Conservation (phyloP, 2,797 vertebrate genomes). For the Thaleichthys pacificus region DNA sequence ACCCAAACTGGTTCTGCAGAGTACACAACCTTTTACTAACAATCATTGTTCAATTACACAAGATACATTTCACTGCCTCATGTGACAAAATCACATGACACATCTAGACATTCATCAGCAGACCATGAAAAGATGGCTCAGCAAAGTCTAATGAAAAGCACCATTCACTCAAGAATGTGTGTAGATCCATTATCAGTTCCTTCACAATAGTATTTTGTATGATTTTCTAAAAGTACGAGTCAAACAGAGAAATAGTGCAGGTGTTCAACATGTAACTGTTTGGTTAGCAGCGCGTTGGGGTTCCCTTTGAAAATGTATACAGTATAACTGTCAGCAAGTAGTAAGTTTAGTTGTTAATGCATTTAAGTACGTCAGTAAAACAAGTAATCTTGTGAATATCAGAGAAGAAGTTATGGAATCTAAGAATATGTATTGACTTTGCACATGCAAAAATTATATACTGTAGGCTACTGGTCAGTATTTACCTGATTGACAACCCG, state of each 20-base stretch:
- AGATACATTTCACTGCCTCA: background rate
- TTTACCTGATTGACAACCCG: no score
- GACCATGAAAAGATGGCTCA: conserved; percentile 21
- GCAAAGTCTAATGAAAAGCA: conserved; percentile 15
- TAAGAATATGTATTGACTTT: no score
- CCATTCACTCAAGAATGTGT: conserved; percentile 31
- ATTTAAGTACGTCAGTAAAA: no score
- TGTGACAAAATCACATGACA: conserved; percentile 26
- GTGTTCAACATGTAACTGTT: background rate
- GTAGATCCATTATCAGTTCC: conserved; percentile 31
- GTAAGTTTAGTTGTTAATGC: no score
- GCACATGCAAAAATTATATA: no score
- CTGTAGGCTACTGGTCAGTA: no score
- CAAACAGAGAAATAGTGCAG: background rate
- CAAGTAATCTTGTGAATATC: no score
- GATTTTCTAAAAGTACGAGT: background rate
- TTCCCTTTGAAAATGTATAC: background rate
- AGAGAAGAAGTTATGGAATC: no score
- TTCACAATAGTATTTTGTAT: background rate
- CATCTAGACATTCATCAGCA: conserved; percentile 24
- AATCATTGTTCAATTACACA: no score
- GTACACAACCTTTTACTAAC: background rate
- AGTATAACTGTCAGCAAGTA: background rate
- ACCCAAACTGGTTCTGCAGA: conserved; percentile 4
- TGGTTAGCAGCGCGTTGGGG: background rate